These are phyloP conservation scores for human (Homo sapiens) DNA, from an alignment of 2,113 vertebrate genomes.

Conservation along the genomic window GRCh38 chr16:62002501-62003000, in stretches of 20 bases:
- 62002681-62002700: background rate
- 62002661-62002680: background rate
- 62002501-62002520: background rate
- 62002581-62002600: background rate
- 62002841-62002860: too few species aligned
- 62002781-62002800: too few species aligned
- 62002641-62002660: conserved; percentile 2
- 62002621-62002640: background rate
- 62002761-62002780: background rate
- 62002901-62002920: too few species aligned
- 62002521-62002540: background rate
- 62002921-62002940: too few species aligned
- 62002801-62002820: too few species aligned
- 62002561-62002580: background rate
- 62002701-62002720: background rate
- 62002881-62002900: too few species aligned
- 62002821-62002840: too few species aligned
- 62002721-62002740: background rate
- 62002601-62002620: background rate
- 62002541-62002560: background rate
- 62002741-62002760: background rate
- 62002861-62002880: too few species aligned
- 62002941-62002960: too few species aligned
- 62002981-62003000: too few species aligned
- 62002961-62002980: too few species aligned